Percentiles rank a stretch among this genome's conserved stretches.
Evolutionary conservation across 2,113 vertebrate species (phyloP).

Genomic region (Hepsetus odoe): DNA sequence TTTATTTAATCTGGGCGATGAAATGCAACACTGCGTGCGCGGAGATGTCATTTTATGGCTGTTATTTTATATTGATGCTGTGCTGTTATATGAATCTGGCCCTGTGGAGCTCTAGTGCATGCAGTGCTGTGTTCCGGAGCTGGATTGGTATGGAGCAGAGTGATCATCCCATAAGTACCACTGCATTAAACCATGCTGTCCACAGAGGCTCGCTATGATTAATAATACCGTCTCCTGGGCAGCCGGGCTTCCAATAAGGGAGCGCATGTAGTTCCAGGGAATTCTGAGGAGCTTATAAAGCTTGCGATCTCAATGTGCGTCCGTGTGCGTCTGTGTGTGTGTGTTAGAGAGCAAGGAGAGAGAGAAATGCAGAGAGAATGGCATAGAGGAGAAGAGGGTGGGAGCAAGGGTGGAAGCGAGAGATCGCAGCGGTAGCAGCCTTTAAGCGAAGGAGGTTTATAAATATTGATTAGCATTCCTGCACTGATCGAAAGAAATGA

Average conservation of each 20-base stretch:
- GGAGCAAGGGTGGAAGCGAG: conserved; percentile 1
- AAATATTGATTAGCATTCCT: conserved; percentile 68
- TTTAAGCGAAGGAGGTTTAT: conserved; percentile 57
- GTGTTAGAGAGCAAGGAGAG: neutral
- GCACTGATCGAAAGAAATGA: conserved; percentile 59
- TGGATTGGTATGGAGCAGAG: conserved; percentile 30
- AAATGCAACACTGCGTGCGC: neutral
- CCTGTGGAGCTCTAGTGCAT: neutral
- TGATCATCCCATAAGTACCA: conserved; percentile 18
- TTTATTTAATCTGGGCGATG: neutral
- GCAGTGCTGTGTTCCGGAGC: neutral
- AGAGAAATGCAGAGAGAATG: conserved; percentile 6
- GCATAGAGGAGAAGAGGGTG: conserved; percentile 5
- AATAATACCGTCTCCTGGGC: conserved; percentile 56
- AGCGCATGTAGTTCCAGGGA: conserved; percentile 33
- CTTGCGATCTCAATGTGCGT: neutral
- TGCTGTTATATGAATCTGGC: neutral
- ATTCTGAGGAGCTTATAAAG: conserved; percentile 31
- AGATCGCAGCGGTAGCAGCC: conserved; percentile 29
- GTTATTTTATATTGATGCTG: neutral
- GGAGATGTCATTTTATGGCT: neutral
- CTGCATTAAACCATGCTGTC: conserved; percentile 17
- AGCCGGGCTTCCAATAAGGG: conserved; percentile 47
- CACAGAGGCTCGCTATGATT: conserved; percentile 43
- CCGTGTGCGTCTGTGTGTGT: neutral